A percentile compares a stretch with the other conserved stretches of the same genome.
These are phyloP conservation scores for Ditylenchus weischeri DNA, from an alignment of 2,888 invertebrate genomes.

Conservation along the genomic window DNA sequence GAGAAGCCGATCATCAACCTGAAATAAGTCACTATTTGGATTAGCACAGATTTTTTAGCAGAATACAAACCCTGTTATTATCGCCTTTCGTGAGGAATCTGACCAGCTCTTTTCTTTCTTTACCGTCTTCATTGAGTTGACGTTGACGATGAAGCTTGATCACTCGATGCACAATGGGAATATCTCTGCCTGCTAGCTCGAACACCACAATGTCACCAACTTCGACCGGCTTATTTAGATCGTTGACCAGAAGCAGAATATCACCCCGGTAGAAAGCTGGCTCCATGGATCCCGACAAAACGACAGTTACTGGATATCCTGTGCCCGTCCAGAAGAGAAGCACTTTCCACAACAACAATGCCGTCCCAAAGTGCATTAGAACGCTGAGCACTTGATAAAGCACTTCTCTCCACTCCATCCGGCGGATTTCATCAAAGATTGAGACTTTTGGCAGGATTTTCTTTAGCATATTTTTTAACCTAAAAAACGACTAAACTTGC, in stretches of 20 bases:
- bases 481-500: too few species aligned
- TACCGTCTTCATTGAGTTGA: slow-evolving; percentile 61
- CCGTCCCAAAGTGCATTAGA: slow-evolving; percentile 73
- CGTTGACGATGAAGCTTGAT: slow-evolving; percentile 58
- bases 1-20: slow-evolving; percentile 91
- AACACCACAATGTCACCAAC: slow-evolving; percentile 65
- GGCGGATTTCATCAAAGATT: too few species aligned
- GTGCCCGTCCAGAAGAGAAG: slow-evolving; percentile 97
- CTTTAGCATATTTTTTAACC: too few species aligned
- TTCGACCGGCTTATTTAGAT: slow-evolving; percentile 64
- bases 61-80: slow-evolving; percentile 77
- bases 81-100: slow-evolving; percentile 97
- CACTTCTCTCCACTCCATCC: too few species aligned
- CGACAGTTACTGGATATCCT: slow-evolving; percentile 67
- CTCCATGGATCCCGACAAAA: slow-evolving; percentile 81
- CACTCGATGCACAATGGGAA: slow-evolving; percentile 64
- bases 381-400: too few species aligned
- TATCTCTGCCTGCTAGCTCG: slow-evolving; percentile 63
- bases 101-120: slow-evolving; percentile 78
- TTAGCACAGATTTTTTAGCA: background rate
- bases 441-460: too few species aligned
- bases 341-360: slow-evolving; percentile 93
- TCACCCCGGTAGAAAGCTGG: slow-evolving; percentile 92
- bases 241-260: slow-evolving; percentile 87
- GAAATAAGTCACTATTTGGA: slow-evolving; percentile 12